A percentile compares a stretch with the other conserved stretches of the same genome.
Conservation (phyloP, 2,888 invertebrate genomes). For the Platynereis dumerilii region DNA sequence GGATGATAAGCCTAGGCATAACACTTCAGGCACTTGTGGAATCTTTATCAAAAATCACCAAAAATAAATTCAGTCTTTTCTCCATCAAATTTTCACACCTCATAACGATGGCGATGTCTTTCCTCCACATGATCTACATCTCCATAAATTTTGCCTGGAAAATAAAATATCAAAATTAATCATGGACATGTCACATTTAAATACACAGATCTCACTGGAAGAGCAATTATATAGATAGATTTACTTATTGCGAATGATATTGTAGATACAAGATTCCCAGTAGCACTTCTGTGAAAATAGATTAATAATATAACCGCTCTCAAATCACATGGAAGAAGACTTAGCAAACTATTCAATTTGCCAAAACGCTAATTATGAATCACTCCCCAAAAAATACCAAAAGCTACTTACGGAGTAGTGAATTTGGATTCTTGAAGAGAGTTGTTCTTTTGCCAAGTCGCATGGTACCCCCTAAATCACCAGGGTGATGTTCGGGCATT, state of each 20-base stretch:
- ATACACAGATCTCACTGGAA: no score
- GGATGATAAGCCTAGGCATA: conserved; percentile 8
- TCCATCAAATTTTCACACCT: conserved; percentile 69
- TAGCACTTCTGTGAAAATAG: no score
- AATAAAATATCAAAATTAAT: conserved; percentile 5
- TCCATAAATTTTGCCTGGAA: conserved; percentile 60
- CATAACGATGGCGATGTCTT: conserved; percentile 95
- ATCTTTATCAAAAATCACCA: no score
- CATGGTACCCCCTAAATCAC: conserved; percentile 94
- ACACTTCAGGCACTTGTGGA: not conserved
- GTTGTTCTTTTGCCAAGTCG: conserved; percentile 92
- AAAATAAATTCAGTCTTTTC: no score
- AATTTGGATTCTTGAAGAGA: conserved; percentile 71
- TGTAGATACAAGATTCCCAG: no score
- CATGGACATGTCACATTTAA: not conserved
- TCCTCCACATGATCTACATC: conserved; percentile 76
- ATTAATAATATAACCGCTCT: no score
- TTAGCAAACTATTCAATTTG: no score
- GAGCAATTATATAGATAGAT: no score
- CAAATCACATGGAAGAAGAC: no score
- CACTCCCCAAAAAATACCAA: no score
- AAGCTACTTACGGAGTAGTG: conserved; percentile 61
- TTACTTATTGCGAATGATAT: no score
- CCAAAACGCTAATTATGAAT: no score
- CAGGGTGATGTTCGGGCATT: conserved; percentile 97